Evolutionary conservation across 1,140 invertebrate species (phyloP), one percentile per base, ranked within the genome.

Genomic region (Pentalonia nigronervosa): DNA sequence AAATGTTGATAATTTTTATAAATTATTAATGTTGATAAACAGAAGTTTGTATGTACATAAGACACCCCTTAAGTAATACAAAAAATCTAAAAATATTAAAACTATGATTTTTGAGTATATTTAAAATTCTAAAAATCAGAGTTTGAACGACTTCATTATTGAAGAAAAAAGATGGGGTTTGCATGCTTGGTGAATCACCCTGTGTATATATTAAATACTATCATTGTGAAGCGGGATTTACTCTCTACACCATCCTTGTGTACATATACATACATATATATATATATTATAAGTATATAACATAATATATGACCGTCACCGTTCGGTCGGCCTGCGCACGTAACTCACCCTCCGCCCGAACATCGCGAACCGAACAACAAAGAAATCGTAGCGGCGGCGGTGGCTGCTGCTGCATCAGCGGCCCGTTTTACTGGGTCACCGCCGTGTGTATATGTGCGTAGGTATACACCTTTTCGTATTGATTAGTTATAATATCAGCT

Each of bases 241-340:
- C 60, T 11, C 30, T 67, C 25, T 67, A n/a, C 60, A 14, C 60
- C 60, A n/a, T 67, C 30, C 60, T 6, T 11, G 25, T n/a, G 4
- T 67, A 67, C 30, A 20, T 50, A n/a, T n/a, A 56, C 8, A 56
- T 56, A 56, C 7, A 41, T 41, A 41, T 41, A 41, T 41, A 41
- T 41, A 41, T 41, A 41, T 41, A 41, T n/a, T 41, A 41, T 2
- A 41, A 20, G 21, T 53, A 30, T 30, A 60, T 60, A 60, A 2
- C 41, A 41, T 4, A 41, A 56, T 25, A 56, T 56, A 56, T 7
- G 60, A 76, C 60, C 60, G 30, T 67, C 30, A 67, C 60, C n/a
- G 60, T 76, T 76, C 60, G 60, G 60, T 76, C n/a, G n/a, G 60
- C 60, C 60, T n/a, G 60, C 60, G 60, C 60, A 76, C n/a, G 60